Base-by-base conservation (phyloP, 2,888 invertebrate genomes). In the Thelaira solivaga region DNA sequence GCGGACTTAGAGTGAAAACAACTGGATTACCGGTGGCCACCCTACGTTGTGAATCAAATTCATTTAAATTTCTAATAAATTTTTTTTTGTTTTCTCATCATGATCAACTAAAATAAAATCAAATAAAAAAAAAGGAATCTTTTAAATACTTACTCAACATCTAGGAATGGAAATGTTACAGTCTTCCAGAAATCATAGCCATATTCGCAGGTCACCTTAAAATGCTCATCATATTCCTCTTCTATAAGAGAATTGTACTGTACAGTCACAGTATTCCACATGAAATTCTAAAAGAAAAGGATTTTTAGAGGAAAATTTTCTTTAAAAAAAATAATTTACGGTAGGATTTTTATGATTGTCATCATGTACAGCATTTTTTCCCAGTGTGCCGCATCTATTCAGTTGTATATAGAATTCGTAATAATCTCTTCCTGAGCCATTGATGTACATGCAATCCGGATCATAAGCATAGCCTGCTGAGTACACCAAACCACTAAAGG, bases 161-260 rank as follows among this genome's bases (percentile, higher is more conserved):
- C 97, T 69, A 97, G 90, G 88, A 97, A 96, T 1, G 97, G 97
- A 89, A 97, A 97, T 0, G 97, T 97, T 39, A 97, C 97, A 0
- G 97, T 97, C 89, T 97, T 97, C 96, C 97, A 97, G 90, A 97
- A 97, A 89, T 97, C 97, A 86, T 97, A 97, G 71, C 97, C 97
- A 85, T 97, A 97, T 89, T 97, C 97, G 90, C 97, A 97, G 45
- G 97, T 97, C 59, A 97, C 97, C 90, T 97, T 97, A 89, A 97
- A 97, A 87, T 97, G 97, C 84, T 97, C 97, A 88, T 97, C 97
- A 89, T 95, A 93, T 87, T 97, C 97, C 87, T 97, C 97, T 86
- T 97, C 97, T 71, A 97, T 97, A 82, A 97, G 89, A 0, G 96
- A 92, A 89, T 97, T 97, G 89, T 97, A 97, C 87, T 97, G 97